Evolutionary conservation across 2,797 vertebrate species (phyloP), one percentile per base, ranked within the genome.

Genomic region (Falco columbarius): DNA sequence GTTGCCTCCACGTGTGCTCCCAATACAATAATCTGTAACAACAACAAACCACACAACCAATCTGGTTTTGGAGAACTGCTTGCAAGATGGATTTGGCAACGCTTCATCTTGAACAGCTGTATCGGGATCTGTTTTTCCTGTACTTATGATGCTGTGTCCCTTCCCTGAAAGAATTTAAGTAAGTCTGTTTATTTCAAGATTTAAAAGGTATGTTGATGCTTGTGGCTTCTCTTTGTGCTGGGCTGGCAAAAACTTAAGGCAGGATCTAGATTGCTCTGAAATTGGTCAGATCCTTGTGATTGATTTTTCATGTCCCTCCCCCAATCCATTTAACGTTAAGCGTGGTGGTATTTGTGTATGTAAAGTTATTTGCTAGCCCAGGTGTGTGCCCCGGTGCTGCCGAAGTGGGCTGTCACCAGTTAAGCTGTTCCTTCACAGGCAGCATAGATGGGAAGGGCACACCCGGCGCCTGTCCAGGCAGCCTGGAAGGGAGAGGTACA

Each of bases 401-500:
- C 0, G 2, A 5, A 13, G 40, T 4, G 42, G 67, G 38, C 62
- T 89, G 6, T 23, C 15, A 1, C 2, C 27, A 6, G 26, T 61
- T 20, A 7, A 47, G 73, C 65, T 1, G 4, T 16, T 58, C 70
- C 58, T 75, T 68, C 2, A 1, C 44, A 20, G 63, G 68, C 72
- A 9, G 51, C 0, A 1, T 0, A 1, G 52, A 56, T 81, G 73
- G 95, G 92, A 90, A 61, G n/a, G 76, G 77, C 65, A 14, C n/a
- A 4, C 22, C 34, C 5, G 4, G n/a, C 3, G 3, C 42, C 59
- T 51, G 66, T 30, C 56, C 81, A 22, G 84, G 82, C 84, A 63
- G 76, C 73, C n/a, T 90, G 86, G 63, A 40, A 90, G 92, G 88
- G 94, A 94, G 91, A 61, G 20, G 40, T 21, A 4, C 16, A 49